phyloP scores from a whole-genome alignment of 2,888 invertebrate genomes.

The Tenodera sinensis region DNA sequence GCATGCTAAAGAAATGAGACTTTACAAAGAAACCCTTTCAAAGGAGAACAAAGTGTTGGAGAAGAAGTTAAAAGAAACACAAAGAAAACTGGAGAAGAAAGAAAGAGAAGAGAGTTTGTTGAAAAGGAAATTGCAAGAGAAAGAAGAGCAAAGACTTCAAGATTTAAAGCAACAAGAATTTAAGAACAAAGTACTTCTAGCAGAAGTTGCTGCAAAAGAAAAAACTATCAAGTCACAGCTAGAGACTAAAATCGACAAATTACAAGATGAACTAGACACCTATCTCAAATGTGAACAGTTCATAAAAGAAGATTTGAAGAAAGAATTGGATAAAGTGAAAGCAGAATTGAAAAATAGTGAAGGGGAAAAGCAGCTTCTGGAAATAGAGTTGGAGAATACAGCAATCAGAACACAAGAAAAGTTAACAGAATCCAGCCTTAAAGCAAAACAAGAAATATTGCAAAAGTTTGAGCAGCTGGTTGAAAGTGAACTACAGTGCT shows the following conservation, averaged over 20 bases:
- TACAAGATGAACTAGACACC: conserved; percentile 20
- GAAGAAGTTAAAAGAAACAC: conserved; percentile 45
- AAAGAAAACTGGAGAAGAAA: conserved; percentile 50
- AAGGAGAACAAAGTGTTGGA: conserved; percentile 14
- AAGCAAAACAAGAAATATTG: conserved; percentile 35
- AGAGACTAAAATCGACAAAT: conserved; percentile 4
- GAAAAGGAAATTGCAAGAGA: conserved; percentile 50
- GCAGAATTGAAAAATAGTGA: no score
- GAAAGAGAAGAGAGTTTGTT: conserved; percentile 50
- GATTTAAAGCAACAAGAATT: conserved; percentile 35
- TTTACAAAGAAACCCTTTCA: neutral
- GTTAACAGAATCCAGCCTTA: neutral
- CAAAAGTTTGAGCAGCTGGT: no score
- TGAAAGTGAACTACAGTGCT: conserved; percentile 66
- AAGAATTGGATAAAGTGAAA: conserved; percentile 27
- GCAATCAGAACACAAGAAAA: conserved; percentile 30
- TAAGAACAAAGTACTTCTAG: neutral
- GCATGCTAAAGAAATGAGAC: conserved; percentile 47
- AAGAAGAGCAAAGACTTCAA: conserved; percentile 43
- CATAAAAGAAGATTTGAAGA: conserved; percentile 43
- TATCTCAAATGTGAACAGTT: conserved; percentile 18
- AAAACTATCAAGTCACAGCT: conserved; percentile 38
- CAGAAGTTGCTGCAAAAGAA: neutral
- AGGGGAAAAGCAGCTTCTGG: conserved; percentile 11
- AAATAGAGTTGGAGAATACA: conserved; percentile 30